Percentiles rank a stretch among this genome's conserved stretches.
Evolutionary conservation across 2,113 vertebrate genomes (phyloP).

Genomic region (Marmota monax): DNA sequence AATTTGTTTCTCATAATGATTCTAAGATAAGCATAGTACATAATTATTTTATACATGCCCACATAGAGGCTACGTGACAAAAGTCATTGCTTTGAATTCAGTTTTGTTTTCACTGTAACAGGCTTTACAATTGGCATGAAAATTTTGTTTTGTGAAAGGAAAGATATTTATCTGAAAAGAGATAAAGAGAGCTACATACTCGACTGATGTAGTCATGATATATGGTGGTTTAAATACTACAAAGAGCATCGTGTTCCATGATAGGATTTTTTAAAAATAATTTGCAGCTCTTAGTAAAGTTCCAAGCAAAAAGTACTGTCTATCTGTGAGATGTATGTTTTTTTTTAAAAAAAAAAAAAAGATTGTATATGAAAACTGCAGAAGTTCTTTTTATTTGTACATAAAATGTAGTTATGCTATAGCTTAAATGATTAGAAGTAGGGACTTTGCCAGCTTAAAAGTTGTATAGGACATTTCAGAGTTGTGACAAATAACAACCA

Average conservation of each 20-base stretch:
- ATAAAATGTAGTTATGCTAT: background rate
- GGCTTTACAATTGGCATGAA: background rate
- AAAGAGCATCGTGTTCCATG: background rate
- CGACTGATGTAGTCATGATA: background rate
- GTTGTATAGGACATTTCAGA: background rate
- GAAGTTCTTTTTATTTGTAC: background rate
- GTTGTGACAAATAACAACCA: background rate
- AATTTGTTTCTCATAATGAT: background rate
- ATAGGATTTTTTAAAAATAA: background rate
- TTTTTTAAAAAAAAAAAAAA: slow-evolving; percentile 1
- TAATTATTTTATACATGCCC: background rate
- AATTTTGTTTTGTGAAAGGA: background rate
- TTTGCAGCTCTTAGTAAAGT: background rate
- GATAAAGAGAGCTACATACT: background rate
- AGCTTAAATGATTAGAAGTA: background rate
- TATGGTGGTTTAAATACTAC: background rate
- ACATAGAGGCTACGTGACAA: background rate
- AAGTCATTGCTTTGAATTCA: background rate
- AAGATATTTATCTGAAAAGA: background rate
- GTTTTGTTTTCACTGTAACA: background rate
- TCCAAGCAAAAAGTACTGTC: background rate
- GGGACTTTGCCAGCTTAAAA: background rate
- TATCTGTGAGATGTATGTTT: background rate
- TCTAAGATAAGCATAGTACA: background rate
- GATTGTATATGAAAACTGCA: background rate